Evolutionary conservation across 2,888 invertebrate genomes (phyloP).

Genomic region (Chaetogeoica ovagalla): DNA sequence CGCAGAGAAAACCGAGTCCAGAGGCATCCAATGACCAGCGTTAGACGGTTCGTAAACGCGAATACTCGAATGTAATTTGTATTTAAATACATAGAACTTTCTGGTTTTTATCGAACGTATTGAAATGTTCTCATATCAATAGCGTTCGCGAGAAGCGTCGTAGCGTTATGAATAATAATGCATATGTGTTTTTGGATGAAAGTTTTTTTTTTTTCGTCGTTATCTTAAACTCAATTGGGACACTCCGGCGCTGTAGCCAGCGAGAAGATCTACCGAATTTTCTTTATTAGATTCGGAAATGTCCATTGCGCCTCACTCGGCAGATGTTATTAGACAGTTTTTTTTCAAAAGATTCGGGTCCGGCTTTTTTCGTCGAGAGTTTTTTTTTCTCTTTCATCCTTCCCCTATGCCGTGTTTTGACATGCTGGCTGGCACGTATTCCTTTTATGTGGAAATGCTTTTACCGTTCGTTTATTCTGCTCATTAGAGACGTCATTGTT

Average conservation of each 20-base stretch:
- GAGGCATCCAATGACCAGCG: no score
- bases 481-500: conserved; percentile 28
- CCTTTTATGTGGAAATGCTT: conserved; percentile 41
- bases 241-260: background rate
- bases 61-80: no score
- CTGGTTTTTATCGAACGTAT: no score
- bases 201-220: background rate
- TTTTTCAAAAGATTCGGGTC: conserved; percentile 34
- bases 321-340: conserved; percentile 34
- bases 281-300: conserved; percentile 23
- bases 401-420: background rate
- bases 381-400: conserved; percentile 19
- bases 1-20: no score
- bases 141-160: no score
- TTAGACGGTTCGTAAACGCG: no score
- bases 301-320: background rate
- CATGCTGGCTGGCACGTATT: conserved; percentile 18
- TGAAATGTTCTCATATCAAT: no score
- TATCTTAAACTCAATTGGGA: background rate
- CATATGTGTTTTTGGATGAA: background rate
- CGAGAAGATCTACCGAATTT: conserved; percentile 2
- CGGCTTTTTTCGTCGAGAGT: conserved; percentile 9
- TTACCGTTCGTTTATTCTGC: conserved; percentile 40
- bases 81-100: no score
- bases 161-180: no score